Evolutionary conservation across 2,113 vertebrate species (phyloP), one percentile per base, ranked within the genome.

Genomic region (Petroica traversi): DNA sequence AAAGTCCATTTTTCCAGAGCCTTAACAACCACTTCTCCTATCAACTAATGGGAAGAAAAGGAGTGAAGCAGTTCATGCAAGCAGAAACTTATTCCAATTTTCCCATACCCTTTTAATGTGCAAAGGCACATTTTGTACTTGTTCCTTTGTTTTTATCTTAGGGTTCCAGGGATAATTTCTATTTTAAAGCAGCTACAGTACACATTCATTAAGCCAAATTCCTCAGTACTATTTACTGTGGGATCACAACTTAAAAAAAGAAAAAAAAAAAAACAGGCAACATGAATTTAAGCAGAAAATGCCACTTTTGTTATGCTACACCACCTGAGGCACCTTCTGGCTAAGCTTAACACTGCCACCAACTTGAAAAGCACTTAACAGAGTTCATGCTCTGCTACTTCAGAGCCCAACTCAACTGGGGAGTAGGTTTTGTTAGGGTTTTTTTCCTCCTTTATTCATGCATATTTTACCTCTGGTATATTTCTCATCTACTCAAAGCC

Each of bases 1-100:
- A 79, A 95, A 95, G 84, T 85, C 84, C 73, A 79, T 66, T 58
- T 64, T 43, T 48, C 38, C 38, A 73, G 43, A 19, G 54, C 67
- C n/a, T 84, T 62, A 82, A 87, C 38, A 88, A 91, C 74, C 78
- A 93, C 72, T 93, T 85, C 77, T 87, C 31, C 76, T 88, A 93
- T 81, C 73, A 91, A 45, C 57, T 61, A 61, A 78, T 22, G 26
- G 31, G 25, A 43, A 95, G 36, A 85, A 95, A 92, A 85, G 3
- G 7, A 36, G 49, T 71, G 72, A 93, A 91, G 46, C 49, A 51
- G 34, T 40, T 72, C 34, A 85, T 25, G 51, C 78, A 93, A 85
- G 75, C 31, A 94, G 85, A 79, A 82, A 59, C 43, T 51, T 59
- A 51, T 64, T 85, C 41, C 48, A 88, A 54, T 43, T 85, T 94